phyloP scores from a whole-genome alignment of 2,797 vertebrate species.

The Pseudomugil gertrudae region DNA sequence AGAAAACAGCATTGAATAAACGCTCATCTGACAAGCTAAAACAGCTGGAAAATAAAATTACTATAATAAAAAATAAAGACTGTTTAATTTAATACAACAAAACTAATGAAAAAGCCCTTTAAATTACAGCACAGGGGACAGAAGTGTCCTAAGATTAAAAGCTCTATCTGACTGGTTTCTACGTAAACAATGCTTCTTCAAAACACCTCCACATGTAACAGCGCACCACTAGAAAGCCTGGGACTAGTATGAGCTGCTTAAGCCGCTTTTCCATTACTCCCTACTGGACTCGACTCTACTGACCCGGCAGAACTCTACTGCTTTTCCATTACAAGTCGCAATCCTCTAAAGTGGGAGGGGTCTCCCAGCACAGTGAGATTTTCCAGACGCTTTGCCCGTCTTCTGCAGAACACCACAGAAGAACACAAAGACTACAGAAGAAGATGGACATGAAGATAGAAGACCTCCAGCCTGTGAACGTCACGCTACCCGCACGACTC shows the following conservation, averaged over 20 bases:
- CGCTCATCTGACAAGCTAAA: conserved; percentile 2
- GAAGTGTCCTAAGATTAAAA: conserved; percentile 2
- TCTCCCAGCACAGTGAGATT: no score
- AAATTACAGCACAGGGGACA: conserved; percentile 6
- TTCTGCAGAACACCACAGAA: no score
- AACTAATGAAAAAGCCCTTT: conserved; percentile 27
- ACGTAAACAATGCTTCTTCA: conserved; percentile 4
- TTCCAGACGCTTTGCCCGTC: no score
- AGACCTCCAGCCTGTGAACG: no score
- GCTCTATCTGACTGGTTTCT: neutral
- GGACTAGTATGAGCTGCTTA: neutral
- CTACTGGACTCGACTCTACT: no score
- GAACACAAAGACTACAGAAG: no score
- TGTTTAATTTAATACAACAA: conserved; percentile 12
- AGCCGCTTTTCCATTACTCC: no score
- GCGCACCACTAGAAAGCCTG: conserved; percentile 3
- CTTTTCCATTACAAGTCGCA: no score
- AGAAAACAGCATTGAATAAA: conserved; percentile 10
- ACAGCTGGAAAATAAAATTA: conserved; percentile 6
- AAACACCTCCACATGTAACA: conserved; percentile 9
- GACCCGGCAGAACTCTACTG: no score
- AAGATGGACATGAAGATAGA: no score
- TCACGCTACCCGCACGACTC: no score
- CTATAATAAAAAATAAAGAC: conserved; percentile 4
- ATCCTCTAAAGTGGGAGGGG: no score